phyloP scores from a whole-genome alignment of 92 coral and sea anemone species.

The Meandrina meandrites region DNA sequence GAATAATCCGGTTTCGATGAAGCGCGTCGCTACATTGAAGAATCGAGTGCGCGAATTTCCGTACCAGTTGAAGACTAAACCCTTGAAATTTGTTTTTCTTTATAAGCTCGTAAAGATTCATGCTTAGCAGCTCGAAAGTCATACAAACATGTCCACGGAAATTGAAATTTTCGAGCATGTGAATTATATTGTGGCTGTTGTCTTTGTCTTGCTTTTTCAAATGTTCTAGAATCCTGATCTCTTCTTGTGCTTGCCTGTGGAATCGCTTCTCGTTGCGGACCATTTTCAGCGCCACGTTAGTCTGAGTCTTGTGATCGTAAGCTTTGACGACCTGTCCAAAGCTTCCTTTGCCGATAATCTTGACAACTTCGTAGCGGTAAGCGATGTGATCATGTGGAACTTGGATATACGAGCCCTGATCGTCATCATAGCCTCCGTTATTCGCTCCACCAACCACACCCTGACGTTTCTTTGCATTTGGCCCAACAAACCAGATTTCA shows the following conservation, averaged over 20 bases:
- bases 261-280: constrained; percentile 99
- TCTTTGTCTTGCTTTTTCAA: constrained; percentile 96
- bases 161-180: constrained; percentile 92
- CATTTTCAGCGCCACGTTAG: constrained; percentile 95
- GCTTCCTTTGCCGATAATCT: constrained; percentile 98
- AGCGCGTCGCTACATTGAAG: constrained; percentile 95
- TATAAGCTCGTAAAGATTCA: constrained; percentile 93
- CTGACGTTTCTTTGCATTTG: constrained; percentile 97
- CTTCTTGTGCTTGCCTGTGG: constrained; percentile 98
- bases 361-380: constrained; percentile 95
- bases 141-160: constrained; percentile 98
- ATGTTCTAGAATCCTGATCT: constrained; percentile 95
- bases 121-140: constrained; percentile 96
- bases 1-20: constrained; percentile 90
- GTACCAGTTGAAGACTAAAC: constrained; percentile 89
- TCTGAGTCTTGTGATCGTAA: constrained; percentile 95
- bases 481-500: constrained; percentile 95
- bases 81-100: constrained; percentile 99
- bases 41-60: constrained; percentile 98
- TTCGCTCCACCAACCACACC: constrained; percentile 99
- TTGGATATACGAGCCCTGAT: constrained; percentile 97
- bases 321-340: constrained; percentile 99
- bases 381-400: constrained; percentile 99
- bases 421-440: constrained; percentile 98
- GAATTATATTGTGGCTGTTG: constrained; percentile 89